Evolutionary conservation across 1,140 invertebrate species (phyloP).

Genomic region (Hormaphis cornu): DNA sequence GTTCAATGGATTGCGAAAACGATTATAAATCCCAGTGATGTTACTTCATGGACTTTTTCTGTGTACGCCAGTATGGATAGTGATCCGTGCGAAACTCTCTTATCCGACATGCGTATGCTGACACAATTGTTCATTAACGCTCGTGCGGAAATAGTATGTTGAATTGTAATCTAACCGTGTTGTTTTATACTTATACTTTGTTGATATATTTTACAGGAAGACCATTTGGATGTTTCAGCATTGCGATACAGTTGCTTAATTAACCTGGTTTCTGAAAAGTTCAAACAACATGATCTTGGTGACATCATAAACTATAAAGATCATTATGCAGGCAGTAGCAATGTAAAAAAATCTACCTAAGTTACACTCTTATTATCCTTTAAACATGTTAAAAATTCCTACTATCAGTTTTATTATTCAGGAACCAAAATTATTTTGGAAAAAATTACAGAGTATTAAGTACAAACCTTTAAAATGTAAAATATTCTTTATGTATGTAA

Average conservation of each 20-base stretch:
- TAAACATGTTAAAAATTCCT: background rate
- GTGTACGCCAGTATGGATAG: slow-evolving; percentile 5
- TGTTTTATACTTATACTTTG: background rate
- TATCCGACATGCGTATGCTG: slow-evolving; percentile 20
- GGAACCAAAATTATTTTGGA: no score
- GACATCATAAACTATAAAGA: slow-evolving; percentile 16
- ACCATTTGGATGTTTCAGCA: slow-evolving; percentile 15
- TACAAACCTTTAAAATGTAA: no score
- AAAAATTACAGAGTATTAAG: no score
- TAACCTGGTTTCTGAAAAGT: slow-evolving; percentile 17
- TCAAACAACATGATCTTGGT: slow-evolving; percentile 19
- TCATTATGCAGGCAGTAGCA: slow-evolving; percentile 15
- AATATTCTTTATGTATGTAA: no score
- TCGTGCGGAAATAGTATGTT: background rate
- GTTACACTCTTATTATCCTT: background rate
- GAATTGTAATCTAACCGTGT: background rate
- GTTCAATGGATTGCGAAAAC: slow-evolving; percentile 18
- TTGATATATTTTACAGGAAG: background rate
- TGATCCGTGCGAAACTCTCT: slow-evolving; percentile 17
- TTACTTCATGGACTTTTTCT: slow-evolving; percentile 16
- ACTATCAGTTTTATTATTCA: background rate
- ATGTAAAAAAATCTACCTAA: background rate
- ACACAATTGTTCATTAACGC: slow-evolving; percentile 15
- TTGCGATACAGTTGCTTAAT: slow-evolving; percentile 19
- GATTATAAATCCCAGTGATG: background rate